Conservation (phyloP, 2,113 vertebrate species). For the Hippocampus zosterae region DNA sequence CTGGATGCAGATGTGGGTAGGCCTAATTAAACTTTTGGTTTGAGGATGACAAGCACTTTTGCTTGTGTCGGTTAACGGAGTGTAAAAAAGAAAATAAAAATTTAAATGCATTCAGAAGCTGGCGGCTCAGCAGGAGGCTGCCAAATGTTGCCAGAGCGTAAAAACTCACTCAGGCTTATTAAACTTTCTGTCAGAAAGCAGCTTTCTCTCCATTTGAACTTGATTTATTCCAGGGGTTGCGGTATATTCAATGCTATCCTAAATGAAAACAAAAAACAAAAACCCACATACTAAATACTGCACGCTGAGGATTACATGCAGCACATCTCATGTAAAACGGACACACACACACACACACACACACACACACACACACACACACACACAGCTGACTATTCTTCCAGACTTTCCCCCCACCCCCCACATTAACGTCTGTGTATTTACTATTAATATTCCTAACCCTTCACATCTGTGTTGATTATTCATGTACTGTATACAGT, state of each 20-base stretch:
- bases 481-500: too few relatives aligned
- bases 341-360: too few relatives aligned
- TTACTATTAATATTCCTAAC: too few relatives aligned
- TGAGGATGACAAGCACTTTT: slow-evolving; percentile 41
- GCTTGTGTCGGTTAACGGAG: slow-evolving; percentile 30
- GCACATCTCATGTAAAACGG: too few relatives aligned
- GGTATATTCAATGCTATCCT: neutral
- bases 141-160: slow-evolving; percentile 46
- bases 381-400: too few relatives aligned
- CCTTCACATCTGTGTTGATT: too few relatives aligned
- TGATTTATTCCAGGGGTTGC: neutral
- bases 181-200: neutral
- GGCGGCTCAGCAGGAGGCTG: slow-evolving; percentile 24
- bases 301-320: too few relatives aligned
- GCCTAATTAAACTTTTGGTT: slow-evolving; percentile 49
- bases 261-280: too few relatives aligned
- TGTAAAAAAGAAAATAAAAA: neutral
- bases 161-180: slow-evolving; percentile 1
- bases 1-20: slow-evolving; percentile 32
- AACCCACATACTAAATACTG: too few relatives aligned
- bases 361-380: too few relatives aligned
- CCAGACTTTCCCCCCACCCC: too few relatives aligned
- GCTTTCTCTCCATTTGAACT: neutral
- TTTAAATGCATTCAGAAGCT: neutral
- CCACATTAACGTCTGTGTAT: too few relatives aligned